These are phyloP conservation scores for Megathymus violae DNA, from an alignment of 1,140 invertebrate genomes.

Conservation along the genomic window DNA sequence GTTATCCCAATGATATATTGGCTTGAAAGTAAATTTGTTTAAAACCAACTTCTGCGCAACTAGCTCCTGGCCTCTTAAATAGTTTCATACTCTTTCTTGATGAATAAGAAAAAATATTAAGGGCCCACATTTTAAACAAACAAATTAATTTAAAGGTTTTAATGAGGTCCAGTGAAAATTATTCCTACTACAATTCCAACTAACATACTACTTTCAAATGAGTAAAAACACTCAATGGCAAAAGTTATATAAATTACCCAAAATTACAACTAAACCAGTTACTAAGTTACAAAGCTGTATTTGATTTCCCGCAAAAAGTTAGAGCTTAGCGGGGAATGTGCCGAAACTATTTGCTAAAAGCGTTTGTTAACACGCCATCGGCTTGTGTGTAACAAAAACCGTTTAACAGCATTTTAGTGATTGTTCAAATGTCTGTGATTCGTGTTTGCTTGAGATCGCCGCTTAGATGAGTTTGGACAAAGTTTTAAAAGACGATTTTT, in stretches of 20 bases:
- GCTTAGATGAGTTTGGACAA: conserved; percentile 1
- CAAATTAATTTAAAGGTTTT: too few relatives aligned
- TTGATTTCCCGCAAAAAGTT: conserved; percentile 26
- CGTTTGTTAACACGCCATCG: conserved; percentile 56
- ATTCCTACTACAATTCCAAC: too few relatives aligned
- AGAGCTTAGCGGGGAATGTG: conserved; percentile 28
- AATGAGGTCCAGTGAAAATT: too few relatives aligned
- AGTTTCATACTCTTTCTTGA: too few relatives aligned
- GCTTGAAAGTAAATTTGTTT: too few relatives aligned
- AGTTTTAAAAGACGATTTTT: conserved; percentile 23
- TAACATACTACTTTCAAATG: too few relatives aligned
- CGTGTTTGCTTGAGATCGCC: conserved; percentile 19
- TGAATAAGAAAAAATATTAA: too few relatives aligned
- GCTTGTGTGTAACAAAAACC: conserved; percentile 53
- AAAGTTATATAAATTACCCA: neutral
- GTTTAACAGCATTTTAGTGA: conserved; percentile 47
- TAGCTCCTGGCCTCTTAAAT: too few relatives aligned
- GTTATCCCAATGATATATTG: too few relatives aligned
- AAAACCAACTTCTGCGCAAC: too few relatives aligned
- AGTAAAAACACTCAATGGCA: too few relatives aligned
- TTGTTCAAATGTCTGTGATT: conserved; percentile 46
- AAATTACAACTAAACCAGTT: neutral
- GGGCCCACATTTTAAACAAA: neutral
- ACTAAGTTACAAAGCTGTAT: conserved; percentile 4
- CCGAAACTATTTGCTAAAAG: conserved; percentile 39